phyloP scores from a whole-genome alignment of 2,113 vertebrate species.

The Psettodes erumei region DNA sequence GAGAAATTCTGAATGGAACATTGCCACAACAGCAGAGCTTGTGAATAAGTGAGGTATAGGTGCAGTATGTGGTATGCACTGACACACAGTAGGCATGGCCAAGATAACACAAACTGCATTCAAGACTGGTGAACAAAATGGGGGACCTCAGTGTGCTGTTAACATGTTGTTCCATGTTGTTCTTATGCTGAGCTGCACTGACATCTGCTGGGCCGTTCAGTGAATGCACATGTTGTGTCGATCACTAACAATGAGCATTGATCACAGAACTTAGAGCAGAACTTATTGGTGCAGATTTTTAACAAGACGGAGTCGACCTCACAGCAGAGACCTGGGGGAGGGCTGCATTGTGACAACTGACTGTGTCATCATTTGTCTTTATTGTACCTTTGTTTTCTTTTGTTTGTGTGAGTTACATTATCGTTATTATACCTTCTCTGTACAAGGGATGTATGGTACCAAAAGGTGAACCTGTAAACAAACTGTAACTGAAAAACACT shows the following conservation, averaged over 20 bases:
- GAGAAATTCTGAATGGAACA: neutral
- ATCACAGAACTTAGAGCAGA: no score
- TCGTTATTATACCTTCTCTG: no score
- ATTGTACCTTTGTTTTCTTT: no score
- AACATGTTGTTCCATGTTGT: constrained; percentile 1
- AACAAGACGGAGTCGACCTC: no score
- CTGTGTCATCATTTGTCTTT: no score
- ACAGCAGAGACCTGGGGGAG: no score
- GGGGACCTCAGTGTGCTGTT: constrained; percentile 4
- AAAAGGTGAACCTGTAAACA: no score
- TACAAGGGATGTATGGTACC: no score
- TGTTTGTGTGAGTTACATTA: no score
- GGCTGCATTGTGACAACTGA: no score
- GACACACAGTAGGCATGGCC: neutral
- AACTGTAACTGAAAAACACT: no score
- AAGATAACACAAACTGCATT: neutral
- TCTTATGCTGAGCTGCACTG: constrained; percentile 45
- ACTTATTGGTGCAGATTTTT: no score
- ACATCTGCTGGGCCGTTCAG: constrained; percentile 59
- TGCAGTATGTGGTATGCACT: neutral
- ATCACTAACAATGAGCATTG: neutral
- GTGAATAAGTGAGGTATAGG: neutral
- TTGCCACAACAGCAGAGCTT: neutral
- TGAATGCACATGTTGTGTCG: constrained; percentile 16
- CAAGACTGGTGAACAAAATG: constrained; percentile 52